A percentile compares a stretch with the other conserved stretches of the same genome.
These are phyloP conservation scores for Drosophila ezoana DNA, from an alignment of 2,888 invertebrate genomes.

Conservation along the genomic window DNA sequence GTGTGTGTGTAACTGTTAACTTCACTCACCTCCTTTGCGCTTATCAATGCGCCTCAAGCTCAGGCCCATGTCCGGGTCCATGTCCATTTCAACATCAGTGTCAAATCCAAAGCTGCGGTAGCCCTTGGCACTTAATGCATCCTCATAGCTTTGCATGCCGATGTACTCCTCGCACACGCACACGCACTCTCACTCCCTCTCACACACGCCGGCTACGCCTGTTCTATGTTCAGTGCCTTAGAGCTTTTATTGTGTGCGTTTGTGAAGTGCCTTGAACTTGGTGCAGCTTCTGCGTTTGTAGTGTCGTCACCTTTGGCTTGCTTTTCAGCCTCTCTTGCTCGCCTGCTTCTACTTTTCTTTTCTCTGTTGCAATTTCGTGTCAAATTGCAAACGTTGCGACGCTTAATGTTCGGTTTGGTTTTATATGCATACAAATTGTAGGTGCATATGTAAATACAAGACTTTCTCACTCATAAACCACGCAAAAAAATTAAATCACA, in stretches of 20 bases:
- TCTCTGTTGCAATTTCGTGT: conserved; percentile 19
- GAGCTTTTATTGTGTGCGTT: conserved; percentile 36
- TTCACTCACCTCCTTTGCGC: conserved; percentile 74
- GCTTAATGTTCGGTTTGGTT: not conserved
- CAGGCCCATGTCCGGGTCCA: conserved; percentile 71
- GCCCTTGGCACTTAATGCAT: conserved; percentile 82
- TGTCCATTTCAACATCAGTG: conserved; percentile 84
- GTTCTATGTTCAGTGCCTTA: conserved; percentile 15
- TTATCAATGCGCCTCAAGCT: conserved; percentile 67
- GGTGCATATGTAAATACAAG: conserved; percentile 25
- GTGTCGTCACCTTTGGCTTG: conserved; percentile 54
- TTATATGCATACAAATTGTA: conserved; percentile 7
- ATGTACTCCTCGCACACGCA: conserved; percentile 8
- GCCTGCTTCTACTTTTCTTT: not conserved
- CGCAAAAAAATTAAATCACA: conserved; percentile 9
- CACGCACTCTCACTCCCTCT: conserved; percentile 6
- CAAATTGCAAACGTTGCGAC: conserved; percentile 24
- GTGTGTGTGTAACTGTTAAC: conserved; percentile 5
- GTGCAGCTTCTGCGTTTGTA: conserved; percentile 26
- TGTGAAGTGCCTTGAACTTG: conserved; percentile 52
- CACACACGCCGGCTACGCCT: conserved; percentile 35
- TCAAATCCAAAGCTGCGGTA: conserved; percentile 85
- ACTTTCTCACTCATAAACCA: conserved; percentile 24
- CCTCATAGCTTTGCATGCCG: conserved; percentile 83
- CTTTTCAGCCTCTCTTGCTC: not conserved